These are phyloP conservation scores for Macroglossus sobrinus DNA, from an alignment of 2,113 vertebrate genomes.

Conservation along the genomic window DNA sequence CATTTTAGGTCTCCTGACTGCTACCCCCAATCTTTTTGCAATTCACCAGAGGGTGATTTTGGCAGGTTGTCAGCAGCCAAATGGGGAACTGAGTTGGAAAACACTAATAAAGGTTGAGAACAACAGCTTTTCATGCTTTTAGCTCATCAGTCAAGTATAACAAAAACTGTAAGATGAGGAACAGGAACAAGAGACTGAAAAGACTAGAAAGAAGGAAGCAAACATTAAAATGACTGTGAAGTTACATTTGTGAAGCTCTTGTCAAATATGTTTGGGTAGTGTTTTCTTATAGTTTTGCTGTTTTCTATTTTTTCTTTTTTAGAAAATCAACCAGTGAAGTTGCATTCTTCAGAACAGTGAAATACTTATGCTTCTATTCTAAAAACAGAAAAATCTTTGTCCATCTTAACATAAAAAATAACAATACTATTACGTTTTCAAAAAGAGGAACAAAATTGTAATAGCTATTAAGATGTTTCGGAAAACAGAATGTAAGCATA, in stretches of 20 bases:
- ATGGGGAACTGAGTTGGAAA: conserved; percentile 75
- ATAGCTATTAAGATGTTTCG: neutral
- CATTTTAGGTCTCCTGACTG: conserved; percentile 73
- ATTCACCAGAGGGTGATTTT: conserved; percentile 79
- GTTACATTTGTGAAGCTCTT: conserved; percentile 43
- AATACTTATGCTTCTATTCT: neutral
- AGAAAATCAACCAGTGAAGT: neutral
- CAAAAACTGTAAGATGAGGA: conserved; percentile 67
- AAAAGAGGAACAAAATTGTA: neutral
- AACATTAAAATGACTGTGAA: neutral
- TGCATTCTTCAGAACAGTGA: neutral
- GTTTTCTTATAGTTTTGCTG: neutral
- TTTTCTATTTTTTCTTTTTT: neutral
- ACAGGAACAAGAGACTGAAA: conserved; percentile 28
- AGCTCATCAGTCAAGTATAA: conserved; percentile 67
- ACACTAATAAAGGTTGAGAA: conserved; percentile 82
- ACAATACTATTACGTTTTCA: neutral
- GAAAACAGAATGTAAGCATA: neutral
- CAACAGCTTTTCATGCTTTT: conserved; percentile 71
- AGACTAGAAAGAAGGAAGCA: conserved; percentile 31
- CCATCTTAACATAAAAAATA: conserved; percentile 42
- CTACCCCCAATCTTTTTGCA: conserved; percentile 74
- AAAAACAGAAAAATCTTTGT: neutral
- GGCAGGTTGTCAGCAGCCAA: conserved; percentile 79
- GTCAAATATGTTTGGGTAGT: neutral